Conservation (phyloP, 2,888 invertebrate genomes). For the Scelioninae gen. 1 region DNA sequence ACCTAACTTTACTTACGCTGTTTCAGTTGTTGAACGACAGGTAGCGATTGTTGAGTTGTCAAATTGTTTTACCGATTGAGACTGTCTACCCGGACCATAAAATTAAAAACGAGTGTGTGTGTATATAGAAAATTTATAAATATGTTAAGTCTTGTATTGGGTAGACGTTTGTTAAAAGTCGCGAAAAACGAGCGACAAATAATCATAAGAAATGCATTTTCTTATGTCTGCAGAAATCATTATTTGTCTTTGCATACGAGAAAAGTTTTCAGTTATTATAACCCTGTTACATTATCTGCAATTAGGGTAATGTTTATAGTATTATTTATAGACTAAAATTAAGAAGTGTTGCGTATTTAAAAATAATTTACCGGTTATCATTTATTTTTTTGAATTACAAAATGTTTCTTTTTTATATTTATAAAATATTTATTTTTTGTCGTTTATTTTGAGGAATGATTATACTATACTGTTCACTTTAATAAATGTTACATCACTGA, state of each 20-base stretch:
- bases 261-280: conserved; percentile 11
- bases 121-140: conserved; percentile 21
- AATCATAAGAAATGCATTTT: conserved; percentile 37
- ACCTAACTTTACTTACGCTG: conserved; percentile 23
- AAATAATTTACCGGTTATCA: no score
- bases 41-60: conserved; percentile 35
- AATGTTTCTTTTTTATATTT: no score
- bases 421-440: no score
- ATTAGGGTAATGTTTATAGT: conserved; percentile 64
- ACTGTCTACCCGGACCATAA: conserved; percentile 6
- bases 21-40: conserved; percentile 15
- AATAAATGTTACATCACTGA: no score
- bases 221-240: conserved; percentile 17
- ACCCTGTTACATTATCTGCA: conserved; percentile 45
- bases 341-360: no score
- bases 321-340: no score
- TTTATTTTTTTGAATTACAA: no score
- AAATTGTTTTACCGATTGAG: conserved; percentile 16
- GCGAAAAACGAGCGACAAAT: conserved; percentile 27
- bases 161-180: conserved; percentile 23
- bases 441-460: no score
- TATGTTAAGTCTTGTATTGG: conserved; percentile 45
- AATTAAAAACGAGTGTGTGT: background rate
- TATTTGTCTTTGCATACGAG: conserved; percentile 5
- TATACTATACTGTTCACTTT: no score